These are phyloP conservation scores for Aix galericulata DNA, from an alignment of 2,113 vertebrate species.

Conservation along the genomic window DNA sequence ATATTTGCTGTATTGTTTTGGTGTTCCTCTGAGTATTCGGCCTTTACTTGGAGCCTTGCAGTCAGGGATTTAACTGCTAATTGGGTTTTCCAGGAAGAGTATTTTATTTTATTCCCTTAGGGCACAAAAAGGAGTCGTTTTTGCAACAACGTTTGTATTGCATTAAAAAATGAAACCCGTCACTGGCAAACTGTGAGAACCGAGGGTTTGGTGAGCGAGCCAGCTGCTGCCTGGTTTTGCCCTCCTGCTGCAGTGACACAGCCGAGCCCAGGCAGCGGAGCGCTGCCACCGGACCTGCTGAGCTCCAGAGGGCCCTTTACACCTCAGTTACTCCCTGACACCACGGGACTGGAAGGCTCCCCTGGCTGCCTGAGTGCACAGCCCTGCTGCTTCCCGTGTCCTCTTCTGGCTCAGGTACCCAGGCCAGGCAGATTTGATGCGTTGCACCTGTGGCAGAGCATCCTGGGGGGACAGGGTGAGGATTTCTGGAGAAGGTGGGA, in stretches of 20 bases:
- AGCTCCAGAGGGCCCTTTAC: neutral
- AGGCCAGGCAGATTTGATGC: neutral
- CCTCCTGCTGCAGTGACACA: neutral
- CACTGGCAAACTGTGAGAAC: neutral
- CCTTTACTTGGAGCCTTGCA: neutral
- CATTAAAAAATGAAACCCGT: neutral
- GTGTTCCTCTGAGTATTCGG: conserved; percentile 36
- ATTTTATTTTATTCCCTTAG: neutral
- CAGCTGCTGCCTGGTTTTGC: neutral
- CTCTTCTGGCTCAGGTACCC: neutral
- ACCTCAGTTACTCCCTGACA: neutral
- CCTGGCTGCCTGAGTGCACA: neutral
- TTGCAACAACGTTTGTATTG: neutral
- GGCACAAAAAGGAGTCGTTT: neutral
- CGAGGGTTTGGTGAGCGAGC: neutral
- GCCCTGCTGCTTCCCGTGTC: neutral
- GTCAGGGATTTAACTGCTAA: neutral
- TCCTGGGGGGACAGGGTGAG: rapidly evolving
- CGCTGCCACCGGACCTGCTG: neutral
- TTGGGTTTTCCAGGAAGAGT: conserved; percentile 18
- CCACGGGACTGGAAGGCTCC: neutral
- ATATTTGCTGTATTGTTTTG: conserved; percentile 10
- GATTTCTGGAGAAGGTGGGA: neutral
- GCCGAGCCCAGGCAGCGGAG: neutral
- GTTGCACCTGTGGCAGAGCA: neutral